Evolutionary conservation across 2,113 vertebrate species (phyloP).

Genomic region (Aldabrachelys gigantea): DNA sequence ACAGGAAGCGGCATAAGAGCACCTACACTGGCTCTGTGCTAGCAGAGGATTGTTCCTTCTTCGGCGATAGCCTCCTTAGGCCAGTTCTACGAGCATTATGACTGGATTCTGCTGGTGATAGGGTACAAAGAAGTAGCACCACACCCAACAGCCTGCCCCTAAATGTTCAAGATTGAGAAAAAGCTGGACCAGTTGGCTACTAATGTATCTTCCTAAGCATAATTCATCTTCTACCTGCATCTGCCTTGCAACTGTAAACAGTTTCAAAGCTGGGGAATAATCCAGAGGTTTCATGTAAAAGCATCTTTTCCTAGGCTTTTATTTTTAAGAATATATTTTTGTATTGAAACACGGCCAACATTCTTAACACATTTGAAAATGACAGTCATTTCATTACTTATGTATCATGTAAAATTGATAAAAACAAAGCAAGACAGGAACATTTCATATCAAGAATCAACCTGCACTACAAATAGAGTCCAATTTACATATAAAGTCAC

Average conservation of each 20-base stretch:
- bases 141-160: background rate
- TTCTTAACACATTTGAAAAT: constrained; percentile 79
- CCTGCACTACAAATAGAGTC: constrained; percentile 75
- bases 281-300: constrained; percentile 71
- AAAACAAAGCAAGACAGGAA: constrained; percentile 77
- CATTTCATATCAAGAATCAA: constrained; percentile 62
- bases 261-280: constrained; percentile 67
- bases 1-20: background rate
- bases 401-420: constrained; percentile 72
- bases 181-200: background rate
- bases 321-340: constrained; percentile 78
- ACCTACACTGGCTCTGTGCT: background rate
- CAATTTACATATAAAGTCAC: constrained; percentile 74
- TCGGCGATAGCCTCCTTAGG: background rate
- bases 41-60: background rate
- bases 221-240: constrained; percentile 1
- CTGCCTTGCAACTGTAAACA: constrained; percentile 8
- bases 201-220: constrained; percentile 12
- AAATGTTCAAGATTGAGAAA: background rate
- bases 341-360: constrained; percentile 81
- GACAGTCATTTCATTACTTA: constrained; percentile 73
- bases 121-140: background rate
- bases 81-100: background rate
- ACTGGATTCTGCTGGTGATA: background rate
- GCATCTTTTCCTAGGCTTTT: constrained; percentile 71